Evolutionary conservation across 2,888 invertebrate genomes (phyloP).

Genomic region (Hydroisotoma schaefferi): DNA sequence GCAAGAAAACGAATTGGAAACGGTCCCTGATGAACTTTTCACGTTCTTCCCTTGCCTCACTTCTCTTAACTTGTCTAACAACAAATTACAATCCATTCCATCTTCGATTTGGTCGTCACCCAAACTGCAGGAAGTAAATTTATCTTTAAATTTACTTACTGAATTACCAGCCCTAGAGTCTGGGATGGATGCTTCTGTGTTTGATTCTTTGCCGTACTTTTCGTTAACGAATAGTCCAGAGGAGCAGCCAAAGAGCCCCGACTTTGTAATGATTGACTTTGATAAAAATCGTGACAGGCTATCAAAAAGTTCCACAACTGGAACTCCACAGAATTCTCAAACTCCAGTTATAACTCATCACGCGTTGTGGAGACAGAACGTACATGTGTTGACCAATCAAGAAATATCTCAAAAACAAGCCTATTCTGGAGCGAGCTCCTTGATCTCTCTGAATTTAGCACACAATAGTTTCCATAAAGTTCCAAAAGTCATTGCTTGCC

Average conservation of each 20-base stretch:
- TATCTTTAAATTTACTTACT: conserved; percentile 79
- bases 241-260: conserved; percentile 42
- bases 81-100: conserved; percentile 79
- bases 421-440: conserved; percentile 18
- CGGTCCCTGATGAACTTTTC: conserved; percentile 77
- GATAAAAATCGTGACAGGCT: conserved; percentile 40
- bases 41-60: conserved; percentile 67
- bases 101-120: conserved; percentile 81
- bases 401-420: conserved; percentile 35
- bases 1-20: conserved; percentile 74
- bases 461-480: conserved; percentile 86
- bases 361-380: conserved; percentile 44
- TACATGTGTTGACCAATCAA: conserved; percentile 40
- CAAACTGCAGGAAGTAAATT: conserved; percentile 79
- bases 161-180: conserved; percentile 59
- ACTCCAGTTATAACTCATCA: conserved; percentile 36
- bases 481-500: conserved; percentile 83
- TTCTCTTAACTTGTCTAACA: conserved; percentile 88
- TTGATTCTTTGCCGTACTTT: conserved; percentile 46
- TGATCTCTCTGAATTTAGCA: conserved; percentile 67
- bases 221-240: conserved; percentile 34
- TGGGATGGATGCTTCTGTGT: conserved; percentile 41
- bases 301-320: conserved; percentile 19
- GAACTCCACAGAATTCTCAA: conserved; percentile 16
- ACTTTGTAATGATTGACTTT: conserved; percentile 48